phyloP scores from a whole-genome alignment of 2,797 vertebrate genomes.

The Botia almorhae region DNA sequence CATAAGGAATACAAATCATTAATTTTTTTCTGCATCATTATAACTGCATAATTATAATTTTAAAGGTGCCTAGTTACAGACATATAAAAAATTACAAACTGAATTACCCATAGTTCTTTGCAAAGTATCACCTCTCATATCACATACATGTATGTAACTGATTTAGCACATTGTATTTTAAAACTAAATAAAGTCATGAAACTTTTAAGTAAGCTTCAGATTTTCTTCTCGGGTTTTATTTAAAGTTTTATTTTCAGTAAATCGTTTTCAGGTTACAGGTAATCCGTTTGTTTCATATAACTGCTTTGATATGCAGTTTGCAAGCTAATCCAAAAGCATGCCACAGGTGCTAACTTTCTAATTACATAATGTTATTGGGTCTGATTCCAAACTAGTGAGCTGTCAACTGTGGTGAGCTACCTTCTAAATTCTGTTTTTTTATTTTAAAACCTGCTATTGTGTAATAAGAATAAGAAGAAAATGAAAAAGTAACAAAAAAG shows the following conservation, averaged over 20 bases:
- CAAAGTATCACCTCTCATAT: no score
- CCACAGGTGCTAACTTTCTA: neutral
- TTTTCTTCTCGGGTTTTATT: neutral
- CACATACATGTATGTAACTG: neutral
- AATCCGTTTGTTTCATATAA: neutral
- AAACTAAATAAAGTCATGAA: no score
- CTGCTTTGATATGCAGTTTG: neutral
- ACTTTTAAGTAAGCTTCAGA: neutral
- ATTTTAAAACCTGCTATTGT: no score
- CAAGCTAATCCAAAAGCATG: no score
- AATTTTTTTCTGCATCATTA: no score
- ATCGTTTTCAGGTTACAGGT: neutral
- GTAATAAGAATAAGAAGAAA: no score
- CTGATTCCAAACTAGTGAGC: neutral
- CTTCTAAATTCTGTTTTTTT: neutral
- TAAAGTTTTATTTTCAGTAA: neutral
- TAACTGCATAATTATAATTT: no score
- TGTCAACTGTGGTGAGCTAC: neutral
- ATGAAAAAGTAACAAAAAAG: no score
- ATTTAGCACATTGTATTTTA: neutral
- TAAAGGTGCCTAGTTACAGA: neutral
- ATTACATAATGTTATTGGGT: neutral
- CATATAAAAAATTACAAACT: neutral
- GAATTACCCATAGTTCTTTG: no score
- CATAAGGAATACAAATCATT: no score